Evolutionary conservation across 2,888 invertebrate species (phyloP).

Genomic region (Synanthedon myopaeformis): DNA sequence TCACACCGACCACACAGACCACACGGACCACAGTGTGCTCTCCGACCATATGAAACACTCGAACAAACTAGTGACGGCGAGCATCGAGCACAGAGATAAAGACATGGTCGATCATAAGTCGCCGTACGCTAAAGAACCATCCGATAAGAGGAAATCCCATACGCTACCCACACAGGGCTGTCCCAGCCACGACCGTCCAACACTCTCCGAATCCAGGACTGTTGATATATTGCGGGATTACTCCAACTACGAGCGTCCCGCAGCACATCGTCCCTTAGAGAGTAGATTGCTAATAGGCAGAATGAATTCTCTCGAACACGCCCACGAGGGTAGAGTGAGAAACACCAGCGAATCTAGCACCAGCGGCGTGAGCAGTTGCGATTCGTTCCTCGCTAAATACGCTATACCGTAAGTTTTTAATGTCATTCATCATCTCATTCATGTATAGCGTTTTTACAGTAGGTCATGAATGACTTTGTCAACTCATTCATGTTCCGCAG

Average conservation of each 20-base stretch:
- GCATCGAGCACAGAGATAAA: conserved; percentile 16
- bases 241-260: conserved; percentile 39
- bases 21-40: conserved; percentile 48
- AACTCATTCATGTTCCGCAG: background rate
- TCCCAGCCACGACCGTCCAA: conserved; percentile 73
- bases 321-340: conserved; percentile 53
- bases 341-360: conserved; percentile 80
- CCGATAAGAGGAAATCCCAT: conserved; percentile 54
- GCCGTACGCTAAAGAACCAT: conserved; percentile 21
- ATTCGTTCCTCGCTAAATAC: conserved; percentile 76
- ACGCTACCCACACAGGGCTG: conserved; percentile 71
- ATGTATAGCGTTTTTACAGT: background rate
- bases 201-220: conserved; percentile 77
- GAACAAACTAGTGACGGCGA: conserved; percentile 19
- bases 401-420: conserved; percentile 62
- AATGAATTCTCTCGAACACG: conserved; percentile 53
- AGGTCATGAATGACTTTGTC: background rate
- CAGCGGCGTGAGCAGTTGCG: conserved; percentile 85
- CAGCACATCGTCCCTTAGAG: conserved; percentile 32
- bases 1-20: conserved; percentile 61
- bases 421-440: conserved; percentile 1
- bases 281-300: conserved; percentile 40
- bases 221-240: conserved; percentile 69
- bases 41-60: conserved; percentile 37
- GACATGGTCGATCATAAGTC: conserved; percentile 43